Evolutionary conservation across 2,797 vertebrate species (phyloP).

Genomic region (Smutsia gigantea): DNA sequence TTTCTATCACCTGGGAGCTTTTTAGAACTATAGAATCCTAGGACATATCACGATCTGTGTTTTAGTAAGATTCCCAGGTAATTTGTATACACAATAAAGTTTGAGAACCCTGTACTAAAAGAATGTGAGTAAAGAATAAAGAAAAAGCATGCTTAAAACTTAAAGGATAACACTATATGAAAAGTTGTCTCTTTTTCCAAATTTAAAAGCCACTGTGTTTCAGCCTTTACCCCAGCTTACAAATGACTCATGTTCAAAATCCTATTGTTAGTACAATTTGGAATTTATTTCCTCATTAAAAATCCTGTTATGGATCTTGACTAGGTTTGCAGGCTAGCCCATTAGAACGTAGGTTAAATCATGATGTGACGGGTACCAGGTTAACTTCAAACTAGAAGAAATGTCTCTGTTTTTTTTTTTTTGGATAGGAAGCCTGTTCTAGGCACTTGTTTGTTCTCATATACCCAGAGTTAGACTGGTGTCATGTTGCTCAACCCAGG

Average conservation of each 20-base stretch:
- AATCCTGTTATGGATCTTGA: neutral
- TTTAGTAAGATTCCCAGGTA: conserved; percentile 30
- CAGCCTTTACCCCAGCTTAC: neutral
- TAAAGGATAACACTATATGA: neutral
- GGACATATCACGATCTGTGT: neutral
- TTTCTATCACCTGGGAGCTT: neutral
- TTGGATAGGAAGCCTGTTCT: neutral
- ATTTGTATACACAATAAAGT: neutral
- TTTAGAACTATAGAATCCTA: neutral
- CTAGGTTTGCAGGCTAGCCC: neutral
- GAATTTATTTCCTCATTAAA: neutral
- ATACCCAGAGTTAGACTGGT: neutral
- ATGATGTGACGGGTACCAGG: neutral
- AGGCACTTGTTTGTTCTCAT: neutral
- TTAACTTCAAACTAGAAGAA: neutral
- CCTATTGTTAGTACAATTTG: neutral
- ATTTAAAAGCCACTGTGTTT: neutral
- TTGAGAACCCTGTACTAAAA: neutral
- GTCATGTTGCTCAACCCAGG: neutral
- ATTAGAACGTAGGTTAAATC: neutral
- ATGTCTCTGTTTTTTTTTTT: neutral
- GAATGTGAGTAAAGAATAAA: neutral
- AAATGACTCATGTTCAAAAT: neutral
- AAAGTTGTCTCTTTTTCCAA: neutral
- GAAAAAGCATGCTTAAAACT: neutral